Base-by-base conservation (phyloP, 2,113 vertebrate species). In the Centrocercus urophasianus region DNA sequence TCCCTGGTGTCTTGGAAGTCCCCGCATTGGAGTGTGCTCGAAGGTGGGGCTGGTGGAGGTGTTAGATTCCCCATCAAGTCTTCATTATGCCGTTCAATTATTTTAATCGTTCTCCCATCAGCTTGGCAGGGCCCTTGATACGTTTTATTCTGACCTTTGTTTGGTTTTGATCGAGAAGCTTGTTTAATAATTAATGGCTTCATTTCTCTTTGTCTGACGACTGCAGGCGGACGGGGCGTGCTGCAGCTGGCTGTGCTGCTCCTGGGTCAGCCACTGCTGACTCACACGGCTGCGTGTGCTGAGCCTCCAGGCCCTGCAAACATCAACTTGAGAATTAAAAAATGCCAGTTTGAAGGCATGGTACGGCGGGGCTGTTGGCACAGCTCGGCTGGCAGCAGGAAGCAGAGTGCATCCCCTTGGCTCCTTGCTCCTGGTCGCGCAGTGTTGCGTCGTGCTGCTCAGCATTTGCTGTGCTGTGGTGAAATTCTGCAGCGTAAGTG, bases 161-260 rank as follows among this genome's bases (percentile, higher is more conserved):
- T 95, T 90, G 89, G 36, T 83, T 94, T 88, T 4, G 0, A 40
- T 83, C 50, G 27, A 28, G 70, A 77, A 86, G 76, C 70, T 42
- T 13, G 57, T 67, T 95, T 67, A 89, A 90, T 92, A 81, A 87
- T 95, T 38, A n/a, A 93, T 88, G 18, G 3, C 61, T 70, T 9
- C 27, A 48, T 38, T 13, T 74, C 63, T 19, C 36, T 4, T 10
- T 54, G 63, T n/a, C 42, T 92, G 70, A 25, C 0, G 3, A 36
- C 57, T 20, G 72, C 10, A 3, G 81, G 64, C 61, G 18, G 28
- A 81, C 74, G 11, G 67, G 9, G 3, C 8, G 77, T 24, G 66
- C 32, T 38, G 34, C 25, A n/a, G 93, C 86, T 77, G 91, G 63
- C 16, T 7, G 34, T 38, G 85, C 34, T 14, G 36, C 42, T 48